Conservation (phyloP, 2,797 vertebrate genomes). For the Eidolon dupreanum region DNA sequence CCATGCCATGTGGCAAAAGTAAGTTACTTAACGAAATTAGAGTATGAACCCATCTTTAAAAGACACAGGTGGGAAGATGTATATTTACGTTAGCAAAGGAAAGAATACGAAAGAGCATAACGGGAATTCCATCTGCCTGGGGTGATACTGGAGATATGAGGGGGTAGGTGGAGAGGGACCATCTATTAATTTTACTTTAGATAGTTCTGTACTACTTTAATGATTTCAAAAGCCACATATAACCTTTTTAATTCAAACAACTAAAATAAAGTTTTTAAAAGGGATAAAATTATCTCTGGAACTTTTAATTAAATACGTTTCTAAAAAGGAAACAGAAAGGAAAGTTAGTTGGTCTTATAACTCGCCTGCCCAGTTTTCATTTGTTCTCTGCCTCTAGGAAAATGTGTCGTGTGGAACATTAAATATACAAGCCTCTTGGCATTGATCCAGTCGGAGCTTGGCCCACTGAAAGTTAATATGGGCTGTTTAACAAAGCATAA, state of each 20-base stretch:
- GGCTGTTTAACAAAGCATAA: constrained; percentile 80
- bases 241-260: background rate
- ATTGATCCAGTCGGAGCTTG: constrained; percentile 66
- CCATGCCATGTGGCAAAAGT: background rate
- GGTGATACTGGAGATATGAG: accelerated
- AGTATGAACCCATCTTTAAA: background rate
- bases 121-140: background rate
- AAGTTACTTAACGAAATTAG: background rate
- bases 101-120: background rate
- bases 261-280: background rate
- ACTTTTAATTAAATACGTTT: background rate
- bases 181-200: background rate
- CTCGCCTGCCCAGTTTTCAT: background rate
- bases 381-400: constrained; percentile 37
- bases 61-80: accelerated
- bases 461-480: constrained; percentile 54
- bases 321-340: background rate
- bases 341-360: background rate
- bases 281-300: background rate
- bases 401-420: background rate
- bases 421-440: constrained; percentile 65
- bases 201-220: background rate
- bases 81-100: background rate
- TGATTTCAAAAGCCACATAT: background rate
- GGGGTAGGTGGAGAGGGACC: background rate